Evolutionary conservation across 2,797 vertebrate genomes (phyloP).

Genomic region (Chiroxiphia lanceolata): DNA sequence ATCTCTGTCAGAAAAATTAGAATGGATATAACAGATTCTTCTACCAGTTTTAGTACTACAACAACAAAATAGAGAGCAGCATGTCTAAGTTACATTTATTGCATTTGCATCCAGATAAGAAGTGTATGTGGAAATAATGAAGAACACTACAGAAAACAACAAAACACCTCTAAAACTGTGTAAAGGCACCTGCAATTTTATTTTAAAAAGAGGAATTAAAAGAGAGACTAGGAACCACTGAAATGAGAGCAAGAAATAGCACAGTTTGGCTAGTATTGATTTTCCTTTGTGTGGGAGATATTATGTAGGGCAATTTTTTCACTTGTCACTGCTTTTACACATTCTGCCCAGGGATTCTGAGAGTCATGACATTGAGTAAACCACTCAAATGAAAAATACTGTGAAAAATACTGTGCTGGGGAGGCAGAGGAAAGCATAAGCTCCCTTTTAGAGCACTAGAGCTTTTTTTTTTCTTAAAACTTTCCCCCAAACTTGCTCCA

Average conservation of each 20-base stretch:
- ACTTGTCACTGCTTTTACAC: slow-evolving; percentile 22
- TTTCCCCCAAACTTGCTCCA: background rate
- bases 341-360: background rate
- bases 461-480: background rate
- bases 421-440: background rate
- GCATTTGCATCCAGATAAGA: background rate
- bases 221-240: background rate
- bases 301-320: slow-evolving; percentile 51
- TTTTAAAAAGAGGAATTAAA: background rate
- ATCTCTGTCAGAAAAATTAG: background rate
- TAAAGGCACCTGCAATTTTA: background rate
- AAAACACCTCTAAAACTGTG: background rate
- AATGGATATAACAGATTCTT: background rate
- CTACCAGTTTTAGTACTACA: background rate
- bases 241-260: background rate
- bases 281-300: background rate
- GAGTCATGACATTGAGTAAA: background rate
- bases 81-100: background rate
- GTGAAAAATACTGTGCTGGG: background rate
- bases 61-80: background rate
- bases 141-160: background rate
- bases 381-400: background rate
- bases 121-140: background rate
- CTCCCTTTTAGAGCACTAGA: background rate
- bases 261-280: background rate